Conservation (phyloP, 2,113 vertebrate genomes). For the Neodon shergylaensis region DNA sequence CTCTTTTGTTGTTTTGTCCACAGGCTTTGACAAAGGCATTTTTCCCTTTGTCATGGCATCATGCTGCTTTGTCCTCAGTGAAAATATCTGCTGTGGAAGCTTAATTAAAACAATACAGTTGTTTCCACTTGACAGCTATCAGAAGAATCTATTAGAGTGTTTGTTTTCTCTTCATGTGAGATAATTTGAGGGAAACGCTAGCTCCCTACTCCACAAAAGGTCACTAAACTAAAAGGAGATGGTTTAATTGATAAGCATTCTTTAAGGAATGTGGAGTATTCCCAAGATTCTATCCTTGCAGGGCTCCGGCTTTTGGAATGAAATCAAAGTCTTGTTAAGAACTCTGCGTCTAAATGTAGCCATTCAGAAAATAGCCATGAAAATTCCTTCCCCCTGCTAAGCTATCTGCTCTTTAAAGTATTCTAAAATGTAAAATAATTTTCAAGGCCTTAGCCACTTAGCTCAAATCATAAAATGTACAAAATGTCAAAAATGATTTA, state of each 20-base stretch:
- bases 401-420: constrained; percentile 70
- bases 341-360: constrained; percentile 76
- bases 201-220: constrained; percentile 75
- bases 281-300: constrained; percentile 79
- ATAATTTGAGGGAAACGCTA: constrained; percentile 78
- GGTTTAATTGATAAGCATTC: constrained; percentile 78
- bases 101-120: constrained; percentile 75
- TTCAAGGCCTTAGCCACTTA: constrained; percentile 67
- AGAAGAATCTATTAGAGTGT: constrained; percentile 72
- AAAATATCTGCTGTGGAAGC: constrained; percentile 64
- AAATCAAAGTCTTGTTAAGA: constrained; percentile 81
- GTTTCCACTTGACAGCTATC: constrained; percentile 74
- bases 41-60: not conserved
- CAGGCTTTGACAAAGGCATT: constrained; percentile 42
- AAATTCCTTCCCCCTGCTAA: constrained; percentile 64
- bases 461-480: constrained; percentile 61
- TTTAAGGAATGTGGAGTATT: constrained; percentile 77
- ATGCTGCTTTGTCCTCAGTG: constrained; percentile 47
- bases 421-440: constrained; percentile 72
- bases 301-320: constrained; percentile 78
- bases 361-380: constrained; percentile 81
- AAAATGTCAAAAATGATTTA: constrained; percentile 65
- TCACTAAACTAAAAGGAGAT: constrained; percentile 78
- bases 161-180: constrained; percentile 78
- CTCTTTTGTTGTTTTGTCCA: constrained; percentile 46